Percentiles rank a stretch among this genome's conserved stretches.
Conservation (phyloP, 1,140 invertebrate species). For the Euura lappo region DNA sequence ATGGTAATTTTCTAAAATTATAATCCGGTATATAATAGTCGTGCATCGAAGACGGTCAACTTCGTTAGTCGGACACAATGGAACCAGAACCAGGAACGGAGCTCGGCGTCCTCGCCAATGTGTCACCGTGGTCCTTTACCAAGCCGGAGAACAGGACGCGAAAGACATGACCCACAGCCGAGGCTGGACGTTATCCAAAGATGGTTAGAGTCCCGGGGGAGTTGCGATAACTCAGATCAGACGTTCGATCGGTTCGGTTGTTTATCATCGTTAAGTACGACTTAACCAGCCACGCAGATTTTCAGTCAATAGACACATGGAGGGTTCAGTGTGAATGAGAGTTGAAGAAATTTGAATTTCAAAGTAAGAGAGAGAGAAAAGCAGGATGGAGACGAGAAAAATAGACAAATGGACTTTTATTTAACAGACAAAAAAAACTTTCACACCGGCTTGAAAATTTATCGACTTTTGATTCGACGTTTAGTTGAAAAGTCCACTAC, state of each 20-base stretch:
- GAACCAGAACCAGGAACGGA: background rate
- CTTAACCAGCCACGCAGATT: background rate
- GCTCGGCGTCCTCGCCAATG: background rate
- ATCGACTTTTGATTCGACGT: constrained; percentile 11
- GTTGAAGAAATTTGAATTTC: constrained; percentile 9
- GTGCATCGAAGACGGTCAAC: background rate
- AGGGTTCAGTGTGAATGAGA: background rate
- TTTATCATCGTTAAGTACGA: background rate
- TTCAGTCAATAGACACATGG: too few relatives aligned
- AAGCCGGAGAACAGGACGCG: background rate
- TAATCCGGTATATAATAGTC: background rate
- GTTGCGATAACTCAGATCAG: background rate
- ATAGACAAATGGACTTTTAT: constrained; percentile 8
- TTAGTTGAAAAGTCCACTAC: constrained; percentile 1
- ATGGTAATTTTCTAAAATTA: background rate
- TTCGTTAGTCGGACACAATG: constrained; percentile 5
- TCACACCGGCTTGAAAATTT: background rate
- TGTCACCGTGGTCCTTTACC: background rate
- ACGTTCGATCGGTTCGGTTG: background rate
- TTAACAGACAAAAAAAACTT: background rate
- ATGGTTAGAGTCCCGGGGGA: background rate
- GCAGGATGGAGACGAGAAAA: background rate
- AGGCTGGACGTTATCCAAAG: too few relatives aligned
- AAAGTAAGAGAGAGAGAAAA: too few relatives aligned
- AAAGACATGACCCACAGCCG: too few relatives aligned